These are phyloP conservation scores for Nyctibius grandis DNA, from an alignment of 2,797 vertebrate species.

Conservation along the genomic window DNA sequence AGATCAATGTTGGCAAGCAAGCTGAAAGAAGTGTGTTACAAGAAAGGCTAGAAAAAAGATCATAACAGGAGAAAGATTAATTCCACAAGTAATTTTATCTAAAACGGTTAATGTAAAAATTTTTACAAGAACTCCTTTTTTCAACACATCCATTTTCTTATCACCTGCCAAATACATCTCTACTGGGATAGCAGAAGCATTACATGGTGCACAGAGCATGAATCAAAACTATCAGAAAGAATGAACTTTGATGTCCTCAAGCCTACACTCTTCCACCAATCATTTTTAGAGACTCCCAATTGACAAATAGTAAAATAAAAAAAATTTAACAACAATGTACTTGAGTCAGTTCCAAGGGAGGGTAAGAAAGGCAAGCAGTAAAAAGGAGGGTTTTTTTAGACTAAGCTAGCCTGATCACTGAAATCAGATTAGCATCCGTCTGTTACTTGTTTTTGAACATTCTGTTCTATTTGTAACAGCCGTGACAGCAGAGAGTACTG, in stretches of 20 bases:
- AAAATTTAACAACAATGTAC: neutral
- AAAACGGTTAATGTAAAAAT: neutral
- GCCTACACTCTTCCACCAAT: neutral
- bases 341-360: conserved; percentile 15
- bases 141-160: neutral
- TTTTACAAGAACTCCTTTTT: neutral
- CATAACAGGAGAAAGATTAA: neutral
- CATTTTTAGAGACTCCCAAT: neutral
- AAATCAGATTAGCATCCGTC: conserved; percentile 61
- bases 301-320: neutral
- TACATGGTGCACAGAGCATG: accelerated
- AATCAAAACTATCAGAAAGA: neutral
- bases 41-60: neutral
- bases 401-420: conserved; percentile 45
- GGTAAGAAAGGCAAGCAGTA: conserved; percentile 47
- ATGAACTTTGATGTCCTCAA: neutral
- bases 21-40: neutral
- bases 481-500: conserved; percentile 6
- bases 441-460: conserved; percentile 61
- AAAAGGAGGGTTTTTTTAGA: conserved; percentile 2
- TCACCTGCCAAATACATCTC: neutral
- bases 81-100: neutral
- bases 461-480: conserved; percentile 67
- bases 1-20: neutral
- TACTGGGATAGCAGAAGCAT: neutral